phyloP scores from a whole-genome alignment of 2,113 vertebrate species.

The human (Homo sapiens) region GRCh38 chr6:46291001-46291500 shows the following conservation, averaged over 20 bases:
- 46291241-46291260: neutral
- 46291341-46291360: neutral
- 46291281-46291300: neutral
- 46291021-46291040: neutral
- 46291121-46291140: neutral
- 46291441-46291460: too few relatives aligned
- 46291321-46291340: neutral
- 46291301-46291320: neutral
- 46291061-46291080: neutral
- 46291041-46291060: neutral
- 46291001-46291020: neutral
- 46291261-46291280: neutral
- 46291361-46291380: neutral
- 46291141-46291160: neutral
- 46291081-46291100: neutral
- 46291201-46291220: neutral
- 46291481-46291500: neutral
- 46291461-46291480: neutral
- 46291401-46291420: neutral
- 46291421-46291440: fast-evolving
- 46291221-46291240: neutral
- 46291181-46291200: conserved; percentile 14
- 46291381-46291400: neutral
- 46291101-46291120: neutral
- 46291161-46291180: neutral